These are phyloP conservation scores for Troides aeacus DNA, from an alignment of 2,888 invertebrate genomes.

Conservation along the genomic window DNA sequence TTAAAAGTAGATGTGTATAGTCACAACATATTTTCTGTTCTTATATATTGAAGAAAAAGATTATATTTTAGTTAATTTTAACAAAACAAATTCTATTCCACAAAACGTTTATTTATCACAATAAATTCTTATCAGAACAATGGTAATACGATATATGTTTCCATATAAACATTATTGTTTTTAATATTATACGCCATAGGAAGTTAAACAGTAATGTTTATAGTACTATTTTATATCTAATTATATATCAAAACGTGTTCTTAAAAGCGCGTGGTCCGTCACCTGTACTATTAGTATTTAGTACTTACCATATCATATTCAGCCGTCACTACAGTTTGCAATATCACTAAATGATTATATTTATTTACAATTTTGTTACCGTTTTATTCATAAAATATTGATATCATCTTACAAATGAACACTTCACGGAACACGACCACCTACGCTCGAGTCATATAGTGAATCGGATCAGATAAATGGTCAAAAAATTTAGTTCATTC, in stretches of 20 bases:
- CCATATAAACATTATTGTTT: neutral
- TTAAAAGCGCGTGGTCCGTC: slow-evolving; percentile 50
- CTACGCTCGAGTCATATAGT: slow-evolving; percentile 48
- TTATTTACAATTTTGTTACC: slow-evolving; percentile 32
- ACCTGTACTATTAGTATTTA: slow-evolving; percentile 31
- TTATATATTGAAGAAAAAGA: neutral
- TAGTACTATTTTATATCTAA: neutral
- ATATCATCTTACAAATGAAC: slow-evolving; percentile 39
- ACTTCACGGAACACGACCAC: slow-evolving; percentile 53
- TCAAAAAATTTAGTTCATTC: slow-evolving; percentile 15
- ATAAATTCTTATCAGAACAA: neutral
- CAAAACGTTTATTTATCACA: neutral
- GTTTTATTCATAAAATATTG: slow-evolving; percentile 42
- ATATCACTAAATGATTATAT: slow-evolving; percentile 23
- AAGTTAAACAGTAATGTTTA: neutral
- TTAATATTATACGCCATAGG: neutral
- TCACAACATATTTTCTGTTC: no score
- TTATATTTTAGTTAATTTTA: neutral
- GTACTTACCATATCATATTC: slow-evolving; percentile 54
- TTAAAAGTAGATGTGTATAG: neutral
- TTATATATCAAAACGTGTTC: slow-evolving; percentile 45
- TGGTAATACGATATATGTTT: neutral
- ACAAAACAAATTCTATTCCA: neutral
- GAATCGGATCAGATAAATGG: slow-evolving; percentile 33
- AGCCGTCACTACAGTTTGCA: slow-evolving; percentile 30